Percentiles rank a stretch among this genome's conserved stretches.
These are phyloP conservation scores for Drosophila pseudotakahashii DNA, from an alignment of 2,888 invertebrate genomes.

Conservation along the genomic window DNA sequence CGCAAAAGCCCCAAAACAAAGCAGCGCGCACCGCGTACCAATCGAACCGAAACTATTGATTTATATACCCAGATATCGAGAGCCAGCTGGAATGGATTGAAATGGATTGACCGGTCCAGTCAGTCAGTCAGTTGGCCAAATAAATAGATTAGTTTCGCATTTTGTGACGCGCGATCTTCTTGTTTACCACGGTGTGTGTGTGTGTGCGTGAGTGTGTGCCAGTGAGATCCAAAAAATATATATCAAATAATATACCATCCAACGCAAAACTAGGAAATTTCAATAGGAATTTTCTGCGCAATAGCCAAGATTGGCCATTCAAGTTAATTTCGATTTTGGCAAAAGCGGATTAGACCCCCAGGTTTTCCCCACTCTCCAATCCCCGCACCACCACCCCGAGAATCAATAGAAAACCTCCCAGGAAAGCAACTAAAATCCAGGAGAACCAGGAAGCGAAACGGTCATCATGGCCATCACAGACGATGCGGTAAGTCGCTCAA, in stretches of 20 bases:
- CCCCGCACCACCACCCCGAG: not conserved
- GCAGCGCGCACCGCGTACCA: slow-evolving; percentile 32
- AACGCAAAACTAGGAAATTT: slow-evolving; percentile 40
- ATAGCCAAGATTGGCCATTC: slow-evolving; percentile 37
- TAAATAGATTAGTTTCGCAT: slow-evolving; percentile 74
- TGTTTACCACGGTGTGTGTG: slow-evolving; percentile 2
- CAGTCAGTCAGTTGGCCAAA: slow-evolving; percentile 50
- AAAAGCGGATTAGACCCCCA: slow-evolving; percentile 40
- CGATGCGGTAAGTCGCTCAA: slow-evolving; percentile 31
- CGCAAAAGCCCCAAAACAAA: slow-evolving; percentile 65
- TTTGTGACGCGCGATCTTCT: slow-evolving; percentile 62
- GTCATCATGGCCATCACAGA: slow-evolving; percentile 42
- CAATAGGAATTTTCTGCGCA: slow-evolving; percentile 35
- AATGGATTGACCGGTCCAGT: slow-evolving; percentile 37
- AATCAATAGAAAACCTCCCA: not conserved
- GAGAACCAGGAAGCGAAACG: slow-evolving; percentile 28
- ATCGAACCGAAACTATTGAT: slow-evolving; percentile 68
- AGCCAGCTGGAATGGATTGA: slow-evolving; percentile 55
- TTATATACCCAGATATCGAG: slow-evolving; percentile 47
- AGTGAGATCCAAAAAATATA: slow-evolving; percentile 34
- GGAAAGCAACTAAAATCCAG: not conserved
- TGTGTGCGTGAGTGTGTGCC: slow-evolving; percentile 38
- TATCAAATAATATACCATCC: slow-evolving; percentile 46
- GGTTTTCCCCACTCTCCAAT: not conserved
- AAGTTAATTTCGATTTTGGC: slow-evolving; percentile 42